Conservation (phyloP, 2,797 vertebrate genomes). For the Crenichthys baileyi region DNA sequence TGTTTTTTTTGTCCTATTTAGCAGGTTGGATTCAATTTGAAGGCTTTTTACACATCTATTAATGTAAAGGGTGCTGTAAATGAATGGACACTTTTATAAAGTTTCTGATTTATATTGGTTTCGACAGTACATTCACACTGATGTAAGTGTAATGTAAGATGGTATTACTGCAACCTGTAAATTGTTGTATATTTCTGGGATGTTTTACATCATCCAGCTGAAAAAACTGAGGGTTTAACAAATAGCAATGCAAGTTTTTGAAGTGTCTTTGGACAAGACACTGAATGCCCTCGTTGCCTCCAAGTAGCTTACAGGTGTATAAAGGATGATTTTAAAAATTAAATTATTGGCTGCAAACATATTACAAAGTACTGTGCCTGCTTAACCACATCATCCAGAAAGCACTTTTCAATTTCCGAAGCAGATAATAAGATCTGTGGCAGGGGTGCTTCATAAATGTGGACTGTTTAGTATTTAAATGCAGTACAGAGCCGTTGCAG, state of each 20-base stretch:
- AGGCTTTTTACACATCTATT: no score
- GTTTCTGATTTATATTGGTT: not conserved
- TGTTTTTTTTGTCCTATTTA: no score
- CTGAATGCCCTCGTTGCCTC: not conserved
- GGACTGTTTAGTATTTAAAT: slow-evolving; percentile 1
- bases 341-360: not conserved
- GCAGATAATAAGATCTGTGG: not conserved
- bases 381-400: not conserved
- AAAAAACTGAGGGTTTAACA: not conserved
- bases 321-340: not conserved
- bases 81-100: not conserved
- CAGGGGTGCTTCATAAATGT: not conserved
- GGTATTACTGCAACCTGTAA: not conserved
- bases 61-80: no score
- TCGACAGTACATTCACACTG: not conserved
- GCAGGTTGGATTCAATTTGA: no score
- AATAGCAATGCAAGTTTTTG: not conserved
- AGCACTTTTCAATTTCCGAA: not conserved
- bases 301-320: not conserved
- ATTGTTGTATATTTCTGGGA: slow-evolving; percentile 23
- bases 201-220: slow-evolving; percentile 25
- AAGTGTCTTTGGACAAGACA: not conserved
- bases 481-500: slow-evolving; percentile 27
- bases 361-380: not conserved
- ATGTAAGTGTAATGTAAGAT: not conserved